phyloP scores from a whole-genome alignment of 2,113 vertebrate species.

The Notothenia rossii region DNA sequence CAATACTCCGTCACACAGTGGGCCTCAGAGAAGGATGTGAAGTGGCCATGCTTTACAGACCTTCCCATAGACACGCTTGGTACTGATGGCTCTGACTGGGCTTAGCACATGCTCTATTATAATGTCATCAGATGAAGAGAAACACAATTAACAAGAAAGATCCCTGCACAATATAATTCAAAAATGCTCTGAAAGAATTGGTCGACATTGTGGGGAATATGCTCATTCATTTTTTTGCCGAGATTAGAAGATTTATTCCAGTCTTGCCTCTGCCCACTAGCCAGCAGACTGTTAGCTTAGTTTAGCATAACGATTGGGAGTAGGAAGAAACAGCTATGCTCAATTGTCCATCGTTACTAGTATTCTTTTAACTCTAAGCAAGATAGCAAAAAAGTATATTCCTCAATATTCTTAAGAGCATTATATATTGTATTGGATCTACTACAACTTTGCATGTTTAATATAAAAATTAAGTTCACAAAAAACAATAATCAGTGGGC shows the following conservation, averaged over 20 bases:
- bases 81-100: slow-evolving; percentile 12
- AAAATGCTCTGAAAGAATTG: not conserved
- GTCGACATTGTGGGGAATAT: not conserved
- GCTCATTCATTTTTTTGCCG: not conserved
- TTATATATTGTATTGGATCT: too few relatives aligned
- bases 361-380: not conserved
- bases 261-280: not conserved
- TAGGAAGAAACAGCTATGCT: not conserved
- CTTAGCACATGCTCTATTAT: not conserved
- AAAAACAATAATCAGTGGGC: not conserved
- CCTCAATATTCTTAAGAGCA: not conserved
- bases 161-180: not conserved
- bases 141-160: slow-evolving; percentile 4
- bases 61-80: slow-evolving; percentile 34
- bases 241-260: not conserved
- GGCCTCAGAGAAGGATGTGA: slow-evolving; percentile 54
- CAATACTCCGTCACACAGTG: slow-evolving; percentile 64
- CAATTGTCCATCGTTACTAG: not conserved
- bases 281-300: not conserved
- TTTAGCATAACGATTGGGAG: not conserved
- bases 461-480: not conserved
- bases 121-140: slow-evolving; percentile 15
- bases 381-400: not conserved
- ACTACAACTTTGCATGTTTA: too few relatives aligned
- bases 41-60: slow-evolving; percentile 54